Evolutionary conservation across 2,888 invertebrate species (phyloP).

Genomic region (Meteorus colon): DNA sequence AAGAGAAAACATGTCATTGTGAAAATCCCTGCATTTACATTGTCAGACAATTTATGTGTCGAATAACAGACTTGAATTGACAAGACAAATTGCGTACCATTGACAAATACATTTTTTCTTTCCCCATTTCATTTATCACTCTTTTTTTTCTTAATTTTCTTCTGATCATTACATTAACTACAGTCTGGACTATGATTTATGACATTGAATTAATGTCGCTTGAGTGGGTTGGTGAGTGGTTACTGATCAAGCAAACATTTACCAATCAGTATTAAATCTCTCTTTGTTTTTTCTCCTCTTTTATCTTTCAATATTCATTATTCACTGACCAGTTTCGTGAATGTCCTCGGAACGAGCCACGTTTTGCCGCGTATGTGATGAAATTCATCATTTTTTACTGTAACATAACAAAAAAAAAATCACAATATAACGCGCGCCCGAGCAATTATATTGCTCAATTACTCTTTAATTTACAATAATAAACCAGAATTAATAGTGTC

Average conservation of each 20-base stretch:
- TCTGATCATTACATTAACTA: not conserved
- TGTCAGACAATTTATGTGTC: not conserved
- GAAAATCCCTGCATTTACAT: not conserved
- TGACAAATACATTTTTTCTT: not conserved
- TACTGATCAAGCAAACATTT: constrained; percentile 47
- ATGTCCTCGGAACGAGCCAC: not conserved
- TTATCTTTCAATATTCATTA: constrained; percentile 9
- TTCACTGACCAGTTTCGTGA: not conserved
- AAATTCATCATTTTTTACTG: not conserved
- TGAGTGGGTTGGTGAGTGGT: constrained; percentile 43
- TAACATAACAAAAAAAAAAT: not conserved
- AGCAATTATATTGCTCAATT: constrained; percentile 13
- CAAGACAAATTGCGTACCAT: not conserved
- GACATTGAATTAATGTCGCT: constrained; percentile 12
- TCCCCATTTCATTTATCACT: not conserved
- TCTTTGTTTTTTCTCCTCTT: constrained; percentile 21
- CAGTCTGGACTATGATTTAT: not conserved
- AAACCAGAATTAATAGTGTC: not conserved
- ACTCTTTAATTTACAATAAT: not conserved
- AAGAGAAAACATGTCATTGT: not conserved
- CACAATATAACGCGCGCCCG: not conserved
- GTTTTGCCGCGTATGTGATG: not conserved
- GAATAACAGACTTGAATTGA: not conserved
- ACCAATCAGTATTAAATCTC: constrained; percentile 55
- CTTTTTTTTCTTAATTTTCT: not conserved